These are phyloP conservation scores for Alexandromys fortis DNA, from an alignment of 2,113 vertebrate species.

Conservation along the genomic window DNA sequence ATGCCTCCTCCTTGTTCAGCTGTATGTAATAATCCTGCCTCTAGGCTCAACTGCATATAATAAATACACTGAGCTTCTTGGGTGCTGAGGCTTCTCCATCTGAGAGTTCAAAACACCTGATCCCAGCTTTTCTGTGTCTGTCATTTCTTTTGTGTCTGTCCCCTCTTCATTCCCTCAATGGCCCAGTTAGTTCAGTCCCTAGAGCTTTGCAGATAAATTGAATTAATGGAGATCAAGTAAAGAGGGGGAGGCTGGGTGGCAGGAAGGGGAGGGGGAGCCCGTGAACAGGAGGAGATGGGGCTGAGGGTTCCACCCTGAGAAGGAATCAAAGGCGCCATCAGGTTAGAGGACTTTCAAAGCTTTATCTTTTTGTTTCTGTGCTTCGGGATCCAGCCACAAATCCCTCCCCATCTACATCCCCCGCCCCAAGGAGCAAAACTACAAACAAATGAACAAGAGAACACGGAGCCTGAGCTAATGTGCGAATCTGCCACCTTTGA, in stretches of 20 bases:
- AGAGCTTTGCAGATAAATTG: not conserved
- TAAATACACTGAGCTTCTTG: not conserved
- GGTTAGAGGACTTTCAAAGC: not conserved
- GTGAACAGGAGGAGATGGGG: not conserved
- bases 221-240: not conserved
- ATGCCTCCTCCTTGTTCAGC: not conserved
- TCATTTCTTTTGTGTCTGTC: not conserved
- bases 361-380: not conserved
- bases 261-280: not conserved
- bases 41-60: not conserved
- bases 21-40: not conserved
- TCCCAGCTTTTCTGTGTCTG: not conserved
- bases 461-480: no score
- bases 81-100: not conserved
- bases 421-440: not conserved
- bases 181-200: not conserved
- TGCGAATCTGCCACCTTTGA: not conserved
- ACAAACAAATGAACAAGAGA: not conserved
- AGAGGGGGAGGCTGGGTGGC: not conserved
- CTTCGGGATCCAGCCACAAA: not conserved
- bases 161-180: not conserved
- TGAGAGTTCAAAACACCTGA: not conserved
- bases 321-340: no score
- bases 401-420: not conserved
- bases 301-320: fast-evolving